Percentiles rank a stretch among this genome's conserved stretches.
These are phyloP conservation scores for Cosmia trapezina DNA, from an alignment of 2,888 invertebrate genomes.

Conservation along the genomic window DNA sequence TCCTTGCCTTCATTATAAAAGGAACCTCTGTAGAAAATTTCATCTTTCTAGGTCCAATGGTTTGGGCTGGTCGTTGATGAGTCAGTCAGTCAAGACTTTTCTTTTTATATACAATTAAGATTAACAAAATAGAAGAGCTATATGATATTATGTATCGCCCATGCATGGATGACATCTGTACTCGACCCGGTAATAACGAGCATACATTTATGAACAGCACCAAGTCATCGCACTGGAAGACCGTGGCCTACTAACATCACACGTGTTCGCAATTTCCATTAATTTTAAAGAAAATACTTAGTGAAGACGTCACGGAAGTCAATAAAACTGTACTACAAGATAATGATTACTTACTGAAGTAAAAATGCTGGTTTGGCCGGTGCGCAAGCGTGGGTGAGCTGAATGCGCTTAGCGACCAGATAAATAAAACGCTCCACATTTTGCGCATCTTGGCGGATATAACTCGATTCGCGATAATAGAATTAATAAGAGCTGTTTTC, in stretches of 20 bases:
- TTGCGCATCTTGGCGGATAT: conserved; percentile 69
- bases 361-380: conserved; percentile 73
- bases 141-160: neutral
- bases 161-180: conserved; percentile 12
- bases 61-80: too few species aligned
- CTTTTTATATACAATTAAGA: too few species aligned
- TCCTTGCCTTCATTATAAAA: too few species aligned
- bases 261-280: conserved; percentile 47
- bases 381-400: conserved; percentile 78
- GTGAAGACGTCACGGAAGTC: conserved; percentile 56
- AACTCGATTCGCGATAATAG: conserved; percentile 71
- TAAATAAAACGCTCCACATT: conserved; percentile 79
- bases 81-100: too few species aligned
- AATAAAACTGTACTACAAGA: conserved; percentile 64
- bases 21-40: too few species aligned
- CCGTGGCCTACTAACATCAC: conserved; percentile 60
- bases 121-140: neutral
- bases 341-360: conserved; percentile 66
- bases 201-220: conserved; percentile 11
- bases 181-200: neutral
- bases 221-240: conserved; percentile 49
- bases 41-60: too few species aligned
- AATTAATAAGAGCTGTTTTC: conserved; percentile 66
- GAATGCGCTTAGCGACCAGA: conserved; percentile 81
- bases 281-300: conserved; percentile 59